These are phyloP conservation scores for Cremastinae sp. DNA, from an alignment of 2,888 invertebrate species.

Conservation along the genomic window DNA sequence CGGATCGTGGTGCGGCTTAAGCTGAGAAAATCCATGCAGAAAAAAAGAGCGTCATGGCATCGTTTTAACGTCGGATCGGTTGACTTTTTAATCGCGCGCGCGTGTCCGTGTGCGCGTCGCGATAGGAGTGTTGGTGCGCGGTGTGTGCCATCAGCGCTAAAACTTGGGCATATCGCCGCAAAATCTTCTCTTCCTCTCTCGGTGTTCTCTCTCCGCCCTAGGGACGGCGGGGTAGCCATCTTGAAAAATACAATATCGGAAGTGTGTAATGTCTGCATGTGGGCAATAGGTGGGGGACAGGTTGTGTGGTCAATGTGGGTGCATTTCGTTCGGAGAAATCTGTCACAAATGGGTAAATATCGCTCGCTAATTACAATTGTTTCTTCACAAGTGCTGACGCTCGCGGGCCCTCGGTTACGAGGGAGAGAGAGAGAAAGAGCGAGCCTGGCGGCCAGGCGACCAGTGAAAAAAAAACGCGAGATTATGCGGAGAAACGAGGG, in stretches of 20 bases:
- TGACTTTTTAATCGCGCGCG: not conserved
- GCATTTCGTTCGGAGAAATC: conserved; percentile 74
- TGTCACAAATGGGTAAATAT: conserved; percentile 79
- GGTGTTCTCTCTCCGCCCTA: conserved; percentile 78
- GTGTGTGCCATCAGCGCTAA: conserved; percentile 51
- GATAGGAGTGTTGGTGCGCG: not conserved
- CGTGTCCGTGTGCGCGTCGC: conserved; percentile 8
- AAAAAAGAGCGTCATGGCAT: conserved; percentile 20
- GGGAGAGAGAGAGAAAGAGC: conserved; percentile 3
- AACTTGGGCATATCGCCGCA: conserved; percentile 53
- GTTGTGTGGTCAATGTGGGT: conserved; percentile 74
- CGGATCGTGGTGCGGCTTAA: conserved; percentile 31
- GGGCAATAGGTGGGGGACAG: conserved; percentile 77
- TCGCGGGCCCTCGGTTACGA: conserved; percentile 18
- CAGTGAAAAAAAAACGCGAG: conserved; percentile 5
- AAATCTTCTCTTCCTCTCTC: conserved; percentile 56
- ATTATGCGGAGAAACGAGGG: conserved; percentile 10
- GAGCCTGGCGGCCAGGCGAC: not conserved
- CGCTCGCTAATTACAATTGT: conserved; percentile 43
- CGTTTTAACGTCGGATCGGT: conserved; percentile 2
- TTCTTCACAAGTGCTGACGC: not conserved
- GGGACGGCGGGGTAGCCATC: conserved; percentile 84
- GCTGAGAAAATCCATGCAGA: not conserved
- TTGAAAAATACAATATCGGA: conserved; percentile 83
- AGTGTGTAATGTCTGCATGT: conserved; percentile 82